phyloP scores from a whole-genome alignment of 2,797 vertebrate species.

The Bufotes viridis region DNA sequence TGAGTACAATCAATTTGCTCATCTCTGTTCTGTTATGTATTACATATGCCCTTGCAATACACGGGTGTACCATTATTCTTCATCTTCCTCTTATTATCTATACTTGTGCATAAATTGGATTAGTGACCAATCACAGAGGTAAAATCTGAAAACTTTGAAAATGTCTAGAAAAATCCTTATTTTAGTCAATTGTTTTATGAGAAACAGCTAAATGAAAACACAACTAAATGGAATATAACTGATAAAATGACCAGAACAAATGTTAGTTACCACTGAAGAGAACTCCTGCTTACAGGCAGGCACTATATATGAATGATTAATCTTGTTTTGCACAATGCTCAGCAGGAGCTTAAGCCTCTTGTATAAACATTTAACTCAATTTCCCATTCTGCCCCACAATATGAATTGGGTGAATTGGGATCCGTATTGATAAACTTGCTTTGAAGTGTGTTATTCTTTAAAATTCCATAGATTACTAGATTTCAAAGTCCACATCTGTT shows the following conservation, averaged over 20 bases:
- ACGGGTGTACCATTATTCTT: too few relatives aligned
- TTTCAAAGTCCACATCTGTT: background rate
- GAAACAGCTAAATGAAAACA: background rate
- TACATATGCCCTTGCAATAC: too few relatives aligned
- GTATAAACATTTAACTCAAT: conserved; percentile 71
- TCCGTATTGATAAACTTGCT: conserved; percentile 68
- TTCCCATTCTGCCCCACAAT: conserved; percentile 68
- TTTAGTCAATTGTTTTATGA: background rate
- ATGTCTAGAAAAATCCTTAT: too few relatives aligned
- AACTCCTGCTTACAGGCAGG: conserved; percentile 15
- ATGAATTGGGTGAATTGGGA: conserved; percentile 63
- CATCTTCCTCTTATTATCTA: too few relatives aligned
- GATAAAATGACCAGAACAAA: background rate
- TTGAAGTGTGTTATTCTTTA: conserved; percentile 69
- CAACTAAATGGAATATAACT: background rate
- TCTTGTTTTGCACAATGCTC: conserved; percentile 64
- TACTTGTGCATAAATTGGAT: too few relatives aligned
- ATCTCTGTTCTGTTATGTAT: too few relatives aligned
- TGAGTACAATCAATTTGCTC: too few relatives aligned
- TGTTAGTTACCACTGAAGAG: too few relatives aligned
- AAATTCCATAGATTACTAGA: background rate
- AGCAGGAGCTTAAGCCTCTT: conserved; percentile 75
- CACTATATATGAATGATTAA: conserved; percentile 54
- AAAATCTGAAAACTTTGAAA: too few relatives aligned
- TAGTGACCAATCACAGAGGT: too few relatives aligned